Percentiles rank a stretch among this genome's conserved stretches.
These are phyloP conservation scores for Synergus japonicus DNA, from an alignment of 2,888 invertebrate species.

Conservation along the genomic window DNA sequence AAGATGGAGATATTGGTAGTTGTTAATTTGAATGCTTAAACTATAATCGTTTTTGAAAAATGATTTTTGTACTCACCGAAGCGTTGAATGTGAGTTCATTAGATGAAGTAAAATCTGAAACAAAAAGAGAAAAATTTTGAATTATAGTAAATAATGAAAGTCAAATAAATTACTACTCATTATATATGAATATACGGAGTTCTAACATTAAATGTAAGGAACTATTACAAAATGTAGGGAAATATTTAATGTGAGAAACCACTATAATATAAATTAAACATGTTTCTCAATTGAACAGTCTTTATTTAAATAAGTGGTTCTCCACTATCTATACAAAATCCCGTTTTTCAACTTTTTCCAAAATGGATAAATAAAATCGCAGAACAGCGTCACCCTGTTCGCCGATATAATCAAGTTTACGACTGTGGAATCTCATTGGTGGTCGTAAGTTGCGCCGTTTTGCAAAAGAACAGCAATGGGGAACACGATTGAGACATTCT, in stretches of 20 bases:
- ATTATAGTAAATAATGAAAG: too few relatives aligned
- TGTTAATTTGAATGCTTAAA: too few relatives aligned
- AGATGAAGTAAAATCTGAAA: too few relatives aligned
- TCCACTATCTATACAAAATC: slow-evolving; percentile 8
- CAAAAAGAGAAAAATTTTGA: too few relatives aligned
- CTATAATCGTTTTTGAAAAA: too few relatives aligned
- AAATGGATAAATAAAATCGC: not conserved
- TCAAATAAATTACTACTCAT: not conserved
- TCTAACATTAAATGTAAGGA: not conserved
- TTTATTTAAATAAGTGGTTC: not conserved
- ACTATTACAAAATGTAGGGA: not conserved
- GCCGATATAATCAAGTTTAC: slow-evolving; percentile 26
- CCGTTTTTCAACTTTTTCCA: slow-evolving; percentile 18
- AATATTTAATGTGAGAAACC: slow-evolving; percentile 8
- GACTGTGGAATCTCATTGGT: slow-evolving; percentile 48
- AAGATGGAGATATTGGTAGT: too few relatives aligned
- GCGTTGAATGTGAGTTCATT: too few relatives aligned
- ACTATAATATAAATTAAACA: not conserved
- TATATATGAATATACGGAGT: not conserved
- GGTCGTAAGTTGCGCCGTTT: slow-evolving; percentile 57
- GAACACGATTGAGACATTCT: slow-evolving; percentile 60
- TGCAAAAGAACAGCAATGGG: slow-evolving; percentile 54
- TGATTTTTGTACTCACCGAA: too few relatives aligned
- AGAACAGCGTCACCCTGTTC: not conserved
- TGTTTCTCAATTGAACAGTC: not conserved